Conservation (phyloP, 2,888 invertebrate genomes). For the Eumacrocentrus americanus region DNA sequence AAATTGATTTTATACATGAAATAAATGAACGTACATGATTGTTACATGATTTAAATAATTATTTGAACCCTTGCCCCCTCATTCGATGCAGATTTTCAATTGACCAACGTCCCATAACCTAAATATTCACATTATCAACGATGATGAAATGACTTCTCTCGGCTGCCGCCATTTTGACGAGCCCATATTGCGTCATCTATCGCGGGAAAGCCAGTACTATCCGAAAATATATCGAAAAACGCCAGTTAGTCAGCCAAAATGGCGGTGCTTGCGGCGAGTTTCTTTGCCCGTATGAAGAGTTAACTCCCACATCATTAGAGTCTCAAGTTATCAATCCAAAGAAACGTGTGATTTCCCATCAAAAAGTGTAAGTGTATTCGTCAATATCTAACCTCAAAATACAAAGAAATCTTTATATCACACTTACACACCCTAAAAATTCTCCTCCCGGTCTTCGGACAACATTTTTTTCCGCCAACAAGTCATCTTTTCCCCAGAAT, state of each 20-base stretch:
- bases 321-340: neutral
- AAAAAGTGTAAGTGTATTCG: constrained; percentile 9
- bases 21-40: too few species aligned
- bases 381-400: neutral
- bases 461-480: neutral
- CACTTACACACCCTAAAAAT: neutral
- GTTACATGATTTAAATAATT: too few species aligned
- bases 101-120: too few species aligned
- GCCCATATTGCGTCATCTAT: too few species aligned
- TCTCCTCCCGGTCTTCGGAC: neutral
- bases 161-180: too few species aligned
- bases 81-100: too few species aligned
- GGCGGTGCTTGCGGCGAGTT: constrained; percentile 30
- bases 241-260: constrained; percentile 26
- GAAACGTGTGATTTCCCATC: neutral
- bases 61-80: too few species aligned
- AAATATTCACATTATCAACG: too few species aligned
- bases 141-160: too few species aligned
- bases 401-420: neutral
- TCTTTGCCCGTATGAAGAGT: constrained; percentile 19
- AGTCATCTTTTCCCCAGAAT: neutral
- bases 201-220: too few species aligned
- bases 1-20: too few species aligned
- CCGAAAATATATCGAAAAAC: too few species aligned
- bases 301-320: constrained; percentile 13